phyloP scores from a whole-genome alignment of 2,113 vertebrate genomes.

The Muntiacus muntjak region DNA sequence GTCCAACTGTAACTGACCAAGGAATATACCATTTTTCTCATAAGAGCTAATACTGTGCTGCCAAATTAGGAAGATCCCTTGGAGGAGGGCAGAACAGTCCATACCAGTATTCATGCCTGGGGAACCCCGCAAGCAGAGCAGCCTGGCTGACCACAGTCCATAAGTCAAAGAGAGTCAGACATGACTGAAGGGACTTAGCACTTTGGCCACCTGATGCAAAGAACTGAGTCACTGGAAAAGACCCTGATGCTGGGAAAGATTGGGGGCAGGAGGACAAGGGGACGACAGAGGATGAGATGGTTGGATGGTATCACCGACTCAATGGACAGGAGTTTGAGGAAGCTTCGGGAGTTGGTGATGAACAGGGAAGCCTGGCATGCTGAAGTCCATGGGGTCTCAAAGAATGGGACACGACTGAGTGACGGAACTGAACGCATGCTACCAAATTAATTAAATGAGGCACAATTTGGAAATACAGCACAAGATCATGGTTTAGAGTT shows the following conservation, averaged over 20 bases:
- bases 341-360: background rate
- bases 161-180: background rate
- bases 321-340: background rate
- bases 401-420: background rate
- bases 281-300: background rate
- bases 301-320: background rate
- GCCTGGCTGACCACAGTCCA: background rate
- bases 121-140: background rate
- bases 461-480: background rate
- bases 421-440: background rate
- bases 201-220: background rate
- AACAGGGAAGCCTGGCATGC: background rate
- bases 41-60: background rate
- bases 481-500: rapidly evolving
- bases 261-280: background rate
- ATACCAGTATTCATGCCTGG: background rate
- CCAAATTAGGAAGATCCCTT: background rate
- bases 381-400: background rate
- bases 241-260: background rate
- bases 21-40: background rate
- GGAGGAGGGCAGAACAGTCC: background rate
- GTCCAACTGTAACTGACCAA: background rate
- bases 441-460: background rate
- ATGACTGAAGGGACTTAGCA: background rate
- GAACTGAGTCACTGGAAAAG: background rate